Percentiles rank a stretch among this genome's conserved stretches.
Evolutionary conservation across 2,113 vertebrate species (phyloP).

Genomic region (Anoplopoma fimbria): DNA sequence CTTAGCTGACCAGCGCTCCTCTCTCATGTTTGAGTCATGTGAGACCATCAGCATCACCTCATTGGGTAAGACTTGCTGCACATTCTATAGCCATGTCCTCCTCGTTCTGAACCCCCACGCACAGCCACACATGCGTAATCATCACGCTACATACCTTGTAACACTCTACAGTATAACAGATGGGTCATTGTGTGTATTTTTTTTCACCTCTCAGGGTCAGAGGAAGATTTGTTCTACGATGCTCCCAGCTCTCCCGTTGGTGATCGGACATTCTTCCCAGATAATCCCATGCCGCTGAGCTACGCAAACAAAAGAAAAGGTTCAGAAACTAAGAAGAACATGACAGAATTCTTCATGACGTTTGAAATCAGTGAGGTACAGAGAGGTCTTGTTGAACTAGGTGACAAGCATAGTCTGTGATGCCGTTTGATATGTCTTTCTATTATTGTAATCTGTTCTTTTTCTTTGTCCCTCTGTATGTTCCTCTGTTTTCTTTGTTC

Average conservation of each 20-base stretch:
- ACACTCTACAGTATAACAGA: neutral
- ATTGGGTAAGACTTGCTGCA: slow-evolving; percentile 79
- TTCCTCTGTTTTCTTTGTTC: neutral
- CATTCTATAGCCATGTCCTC: neutral
- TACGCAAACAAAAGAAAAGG: slow-evolving; percentile 78
- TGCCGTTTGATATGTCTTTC: neutral
- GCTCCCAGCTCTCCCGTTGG: slow-evolving; percentile 92
- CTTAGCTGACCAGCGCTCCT: slow-evolving; percentile 86
- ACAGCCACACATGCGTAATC: neutral
- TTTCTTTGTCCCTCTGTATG: neutral
- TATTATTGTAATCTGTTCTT: neutral
- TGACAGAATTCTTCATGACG: slow-evolving; percentile 88
- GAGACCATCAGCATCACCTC: slow-evolving; percentile 80
- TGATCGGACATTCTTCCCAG: slow-evolving; percentile 86
- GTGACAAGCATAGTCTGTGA: neutral
- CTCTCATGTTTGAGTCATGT: slow-evolving; percentile 88
- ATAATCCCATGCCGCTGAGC: slow-evolving; percentile 72
- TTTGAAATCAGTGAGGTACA: slow-evolving; percentile 94
- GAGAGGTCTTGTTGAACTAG: neutral
- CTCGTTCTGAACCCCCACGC: neutral
- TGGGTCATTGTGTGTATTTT: slow-evolving; percentile 13
- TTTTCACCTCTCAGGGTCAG: slow-evolving; percentile 82
- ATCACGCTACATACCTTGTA: neutral
- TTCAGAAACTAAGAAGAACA: slow-evolving; percentile 88
- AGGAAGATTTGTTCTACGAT: slow-evolving; percentile 95